Evolutionary conservation across 2,888 invertebrate species (phyloP).

Genomic region (Galerucella pusilla): DNA sequence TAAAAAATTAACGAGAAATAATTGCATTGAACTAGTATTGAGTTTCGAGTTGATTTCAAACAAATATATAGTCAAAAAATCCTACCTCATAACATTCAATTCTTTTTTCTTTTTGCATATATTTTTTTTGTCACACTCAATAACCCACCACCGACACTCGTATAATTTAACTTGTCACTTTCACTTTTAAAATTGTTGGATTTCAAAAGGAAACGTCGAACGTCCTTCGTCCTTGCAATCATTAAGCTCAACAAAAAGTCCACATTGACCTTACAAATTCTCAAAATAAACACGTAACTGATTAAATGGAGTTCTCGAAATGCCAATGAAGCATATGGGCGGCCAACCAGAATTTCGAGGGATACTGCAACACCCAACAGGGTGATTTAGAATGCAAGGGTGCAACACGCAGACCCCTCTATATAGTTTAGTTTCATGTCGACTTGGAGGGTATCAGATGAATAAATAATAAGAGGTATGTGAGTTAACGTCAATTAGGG

Average conservation of each 20-base stretch:
- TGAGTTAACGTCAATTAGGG: constrained; percentile 1
- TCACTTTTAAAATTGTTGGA: constrained; percentile 44
- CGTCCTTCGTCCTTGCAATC: constrained; percentile 49
- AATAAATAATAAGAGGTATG: constrained; percentile 7
- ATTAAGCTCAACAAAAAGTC: constrained; percentile 47
- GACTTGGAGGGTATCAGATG: not conserved
- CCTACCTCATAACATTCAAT: not conserved
- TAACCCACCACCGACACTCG: constrained; percentile 27
- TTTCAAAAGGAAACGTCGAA: constrained; percentile 48
- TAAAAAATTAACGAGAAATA: no score
- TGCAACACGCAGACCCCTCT: constrained; percentile 48
- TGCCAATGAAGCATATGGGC: constrained; percentile 55
- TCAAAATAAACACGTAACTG: constrained; percentile 41
- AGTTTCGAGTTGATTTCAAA: no score
- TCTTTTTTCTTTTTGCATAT: not conserved
- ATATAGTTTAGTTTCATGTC: not conserved
- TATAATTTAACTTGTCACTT: constrained; percentile 47
- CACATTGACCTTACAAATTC: constrained; percentile 44
- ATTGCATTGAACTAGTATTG: no score
- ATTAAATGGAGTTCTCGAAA: constrained; percentile 52
- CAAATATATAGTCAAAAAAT: not conserved
- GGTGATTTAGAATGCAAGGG: constrained; percentile 51
- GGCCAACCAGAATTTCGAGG: constrained; percentile 58
- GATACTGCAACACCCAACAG: constrained; percentile 51
- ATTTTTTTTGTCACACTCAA: constrained; percentile 16